Evolutionary conservation across 2,888 invertebrate species (phyloP).

Genomic region (Stomorhina lunata): DNA sequence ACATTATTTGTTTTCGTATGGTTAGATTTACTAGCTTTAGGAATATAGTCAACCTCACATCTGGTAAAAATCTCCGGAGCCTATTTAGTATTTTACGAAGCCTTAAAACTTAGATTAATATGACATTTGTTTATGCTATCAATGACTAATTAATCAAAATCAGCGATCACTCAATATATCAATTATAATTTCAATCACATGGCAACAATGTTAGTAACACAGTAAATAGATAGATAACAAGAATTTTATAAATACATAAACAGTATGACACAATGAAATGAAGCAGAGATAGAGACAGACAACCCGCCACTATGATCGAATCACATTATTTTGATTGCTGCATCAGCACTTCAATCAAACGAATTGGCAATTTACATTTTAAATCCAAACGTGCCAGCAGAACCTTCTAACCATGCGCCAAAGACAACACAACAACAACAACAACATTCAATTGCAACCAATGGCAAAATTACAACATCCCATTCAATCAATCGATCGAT

Average conservation of each 20-base stretch:
- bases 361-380: slow-evolving; percentile 46
- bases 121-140: too few species aligned
- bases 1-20: too few species aligned
- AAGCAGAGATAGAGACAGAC: background rate
- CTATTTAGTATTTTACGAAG: too few species aligned
- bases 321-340: slow-evolving; percentile 35
- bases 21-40: too few species aligned
- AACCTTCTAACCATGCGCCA: slow-evolving; percentile 35
- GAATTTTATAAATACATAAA: background rate
- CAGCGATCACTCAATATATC: slow-evolving; percentile 4
- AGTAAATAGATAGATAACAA: background rate
- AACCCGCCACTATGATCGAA: background rate
- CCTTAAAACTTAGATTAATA: too few species aligned
- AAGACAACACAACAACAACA: slow-evolving; percentile 13
- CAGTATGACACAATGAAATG: background rate
- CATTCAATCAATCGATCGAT: slow-evolving; percentile 53
- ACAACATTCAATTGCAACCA: background rate
- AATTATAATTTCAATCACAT: background rate
- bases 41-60: too few species aligned
- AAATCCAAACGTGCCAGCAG: slow-evolving; percentile 19
- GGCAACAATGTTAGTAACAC: background rate
- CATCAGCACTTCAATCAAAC: slow-evolving; percentile 32
- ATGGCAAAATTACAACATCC: slow-evolving; percentile 3
- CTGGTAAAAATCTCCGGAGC: too few species aligned
- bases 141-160: background rate